Evolutionary conservation across 2,113 vertebrate genomes (phyloP).

Genomic region (Notothenia coriiceps): DNA sequence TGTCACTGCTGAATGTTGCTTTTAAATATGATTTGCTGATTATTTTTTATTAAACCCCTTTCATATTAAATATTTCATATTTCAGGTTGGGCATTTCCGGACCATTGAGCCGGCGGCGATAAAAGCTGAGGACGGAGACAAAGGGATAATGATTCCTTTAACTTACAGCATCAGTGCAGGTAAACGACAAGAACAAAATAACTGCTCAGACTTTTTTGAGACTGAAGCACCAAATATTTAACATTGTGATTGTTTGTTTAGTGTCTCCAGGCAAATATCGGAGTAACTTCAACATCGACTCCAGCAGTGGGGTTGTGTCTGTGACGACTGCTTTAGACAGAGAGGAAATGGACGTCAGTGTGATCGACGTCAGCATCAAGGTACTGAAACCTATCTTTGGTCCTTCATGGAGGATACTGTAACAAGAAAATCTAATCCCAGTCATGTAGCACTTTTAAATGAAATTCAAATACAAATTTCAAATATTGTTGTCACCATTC

Average conservation of each 20-base stretch:
- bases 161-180: conserved; percentile 81
- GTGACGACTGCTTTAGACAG: conserved; percentile 77
- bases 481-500: no score
- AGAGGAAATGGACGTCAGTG: conserved; percentile 70
- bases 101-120: conserved; percentile 77
- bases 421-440: not conserved
- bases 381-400: conserved; percentile 62
- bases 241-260: conserved; percentile 48
- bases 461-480: no score
- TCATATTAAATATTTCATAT: conserved; percentile 7
- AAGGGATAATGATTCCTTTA: conserved; percentile 82
- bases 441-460: not conserved
- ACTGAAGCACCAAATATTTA: not conserved
- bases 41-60: not conserved
- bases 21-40: not conserved
- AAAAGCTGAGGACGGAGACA: conserved; percentile 86
- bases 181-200: conserved; percentile 11
- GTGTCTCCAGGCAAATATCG: conserved; percentile 74
- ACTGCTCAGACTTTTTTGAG: not conserved
- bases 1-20: not conserved
- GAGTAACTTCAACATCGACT: conserved; percentile 61
- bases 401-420: not conserved
- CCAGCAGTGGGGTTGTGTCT: conserved; percentile 74
- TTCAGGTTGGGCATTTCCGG: conserved; percentile 72
- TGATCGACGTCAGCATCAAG: conserved; percentile 80